phyloP scores from a whole-genome alignment of 2,113 vertebrate species.

The Melanerpes formicivorus region DNA sequence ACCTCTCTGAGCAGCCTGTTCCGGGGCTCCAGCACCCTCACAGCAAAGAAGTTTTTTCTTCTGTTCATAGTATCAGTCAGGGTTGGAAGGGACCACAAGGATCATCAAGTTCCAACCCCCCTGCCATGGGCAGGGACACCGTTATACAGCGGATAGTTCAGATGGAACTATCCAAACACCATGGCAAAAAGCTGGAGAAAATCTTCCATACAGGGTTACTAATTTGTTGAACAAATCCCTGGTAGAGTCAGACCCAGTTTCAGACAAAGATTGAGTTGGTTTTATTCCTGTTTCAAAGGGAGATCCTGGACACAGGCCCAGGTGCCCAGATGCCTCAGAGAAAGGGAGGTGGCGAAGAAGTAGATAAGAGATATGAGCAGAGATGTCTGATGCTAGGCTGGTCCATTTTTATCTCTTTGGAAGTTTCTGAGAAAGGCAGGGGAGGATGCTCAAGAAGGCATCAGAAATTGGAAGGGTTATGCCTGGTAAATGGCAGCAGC shows the following conservation, averaged over 20 bases:
- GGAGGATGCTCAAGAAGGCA: neutral
- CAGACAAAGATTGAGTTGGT: neutral
- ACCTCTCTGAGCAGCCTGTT: no score
- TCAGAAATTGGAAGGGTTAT: neutral
- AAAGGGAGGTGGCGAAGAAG: neutral
- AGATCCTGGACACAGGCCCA: rapidly evolving
- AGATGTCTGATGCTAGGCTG: neutral
- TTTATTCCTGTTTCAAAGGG: neutral
- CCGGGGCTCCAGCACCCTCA: no score
- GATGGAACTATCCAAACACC: neutral
- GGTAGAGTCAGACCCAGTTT: neutral
- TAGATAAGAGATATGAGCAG: neutral
- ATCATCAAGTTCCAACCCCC: no score
- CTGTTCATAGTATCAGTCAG: no score
- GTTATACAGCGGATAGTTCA: no score
- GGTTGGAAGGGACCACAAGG: no score
- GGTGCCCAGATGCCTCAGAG: neutral
- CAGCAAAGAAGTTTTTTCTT: no score
- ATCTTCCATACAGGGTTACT: neutral
- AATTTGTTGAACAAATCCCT: neutral
- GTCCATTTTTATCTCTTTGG: neutral
- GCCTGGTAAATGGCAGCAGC: neutral
- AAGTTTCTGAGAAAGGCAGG: neutral
- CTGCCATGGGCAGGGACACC: no score
- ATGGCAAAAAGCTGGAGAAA: neutral